These are phyloP conservation scores for Melinaea marsaeus DNA, from an alignment of 2,888 invertebrate genomes.

Conservation along the genomic window DNA sequence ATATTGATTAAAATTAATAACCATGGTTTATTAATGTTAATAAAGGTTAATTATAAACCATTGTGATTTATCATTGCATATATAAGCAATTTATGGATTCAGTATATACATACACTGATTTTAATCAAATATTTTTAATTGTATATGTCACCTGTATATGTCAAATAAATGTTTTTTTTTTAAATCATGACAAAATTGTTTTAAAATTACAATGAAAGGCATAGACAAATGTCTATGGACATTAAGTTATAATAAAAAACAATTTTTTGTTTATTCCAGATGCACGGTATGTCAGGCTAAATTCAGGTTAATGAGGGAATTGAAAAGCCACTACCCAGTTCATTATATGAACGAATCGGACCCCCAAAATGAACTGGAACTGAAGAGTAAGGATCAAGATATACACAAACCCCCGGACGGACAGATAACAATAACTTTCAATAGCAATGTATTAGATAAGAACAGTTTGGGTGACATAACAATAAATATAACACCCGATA, in stretches of 20 bases:
- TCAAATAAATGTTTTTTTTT: no score
- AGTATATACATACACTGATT: no score
- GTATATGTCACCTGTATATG: no score
- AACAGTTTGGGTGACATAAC: constrained; percentile 56
- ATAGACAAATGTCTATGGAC: no score
- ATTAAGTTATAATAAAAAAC: no score
- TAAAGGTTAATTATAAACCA: neutral
- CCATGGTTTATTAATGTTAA: neutral
- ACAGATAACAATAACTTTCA: constrained; percentile 56
- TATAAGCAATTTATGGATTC: no score
- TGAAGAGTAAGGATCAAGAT: constrained; percentile 2
- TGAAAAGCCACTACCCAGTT: constrained; percentile 66
- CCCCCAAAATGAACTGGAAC: neutral
- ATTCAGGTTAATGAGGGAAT: constrained; percentile 62
- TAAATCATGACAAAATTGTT: no score
- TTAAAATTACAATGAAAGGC: no score
- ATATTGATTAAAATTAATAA: neutral
- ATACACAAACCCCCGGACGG: constrained; percentile 31
- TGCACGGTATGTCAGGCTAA: constrained; percentile 63
- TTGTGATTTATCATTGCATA: no score
- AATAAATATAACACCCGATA: constrained; percentile 52
- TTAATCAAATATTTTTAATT: no score
- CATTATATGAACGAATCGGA: constrained; percentile 51
- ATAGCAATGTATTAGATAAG: constrained; percentile 42
- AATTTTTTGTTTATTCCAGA: no score